phyloP scores from a whole-genome alignment of 2,113 vertebrate genomes.

The Labeo rohita region DNA sequence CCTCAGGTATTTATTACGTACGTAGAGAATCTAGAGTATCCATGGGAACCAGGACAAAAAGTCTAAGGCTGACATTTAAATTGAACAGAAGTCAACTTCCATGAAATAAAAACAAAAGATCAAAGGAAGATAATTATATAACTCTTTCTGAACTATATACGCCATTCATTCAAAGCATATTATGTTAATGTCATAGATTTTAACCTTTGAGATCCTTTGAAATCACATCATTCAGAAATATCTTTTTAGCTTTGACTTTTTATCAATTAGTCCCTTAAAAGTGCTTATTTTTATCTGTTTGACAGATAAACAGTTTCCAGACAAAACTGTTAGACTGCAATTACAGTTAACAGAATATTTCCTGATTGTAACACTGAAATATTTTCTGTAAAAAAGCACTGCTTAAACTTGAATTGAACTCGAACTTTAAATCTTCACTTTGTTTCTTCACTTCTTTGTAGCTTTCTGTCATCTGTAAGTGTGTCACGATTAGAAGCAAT shows the following conservation, averaged over 20 bases:
- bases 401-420: not conserved
- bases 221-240: not conserved
- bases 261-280: not conserved
- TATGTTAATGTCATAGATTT: not conserved
- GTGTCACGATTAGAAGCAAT: not conserved
- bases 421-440: not conserved
- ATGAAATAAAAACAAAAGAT: conserved; percentile 8
- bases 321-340: no score
- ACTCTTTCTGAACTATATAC: not conserved
- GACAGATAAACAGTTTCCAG: not conserved
- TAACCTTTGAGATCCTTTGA: not conserved
- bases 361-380: not conserved
- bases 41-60: conserved; percentile 36
- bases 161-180: not conserved
- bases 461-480: not conserved
- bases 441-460: not conserved
- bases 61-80: not conserved
- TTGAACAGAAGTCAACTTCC: not conserved
- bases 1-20: not conserved
- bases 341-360: not conserved
- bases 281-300: not conserved
- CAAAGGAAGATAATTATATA: not conserved
- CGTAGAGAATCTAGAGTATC: conserved; percentile 1
- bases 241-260: not conserved
- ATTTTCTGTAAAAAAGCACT: not conserved